These are phyloP conservation scores for Xenus cinereus DNA, from an alignment of 2,113 vertebrate genomes.

Conservation along the genomic window DNA sequence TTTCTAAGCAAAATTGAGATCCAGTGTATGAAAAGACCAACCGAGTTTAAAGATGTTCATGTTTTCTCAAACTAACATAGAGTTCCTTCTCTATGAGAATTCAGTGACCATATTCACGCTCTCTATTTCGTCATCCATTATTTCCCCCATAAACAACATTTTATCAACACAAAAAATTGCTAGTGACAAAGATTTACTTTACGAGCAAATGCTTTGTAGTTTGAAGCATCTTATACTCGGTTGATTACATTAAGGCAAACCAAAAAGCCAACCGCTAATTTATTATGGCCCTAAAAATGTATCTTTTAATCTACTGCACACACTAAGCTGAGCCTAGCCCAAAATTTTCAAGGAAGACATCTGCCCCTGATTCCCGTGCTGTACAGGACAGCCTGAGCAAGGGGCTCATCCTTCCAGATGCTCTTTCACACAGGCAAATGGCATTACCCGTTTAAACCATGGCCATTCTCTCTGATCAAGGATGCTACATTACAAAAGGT, in stretches of 20 bases:
- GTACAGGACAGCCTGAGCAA: neutral
- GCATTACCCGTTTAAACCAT: neutral
- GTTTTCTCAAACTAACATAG: neutral
- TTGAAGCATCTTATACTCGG: neutral
- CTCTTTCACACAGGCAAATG: neutral
- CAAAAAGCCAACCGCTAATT: neutral
- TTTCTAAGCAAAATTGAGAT: neutral
- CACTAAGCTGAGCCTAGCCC: neutral
- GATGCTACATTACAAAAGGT: neutral
- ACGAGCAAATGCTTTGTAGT: neutral
- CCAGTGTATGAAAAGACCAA: neutral
- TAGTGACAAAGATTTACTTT: neutral
- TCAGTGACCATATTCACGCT: neutral
- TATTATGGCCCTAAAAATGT: neutral
- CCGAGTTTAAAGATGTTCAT: neutral
- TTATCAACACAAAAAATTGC: neutral
- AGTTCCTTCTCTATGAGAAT: neutral
- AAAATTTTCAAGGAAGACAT: neutral
- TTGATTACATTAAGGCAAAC: neutral
- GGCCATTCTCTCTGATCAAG: neutral
- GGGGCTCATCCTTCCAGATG: neutral
- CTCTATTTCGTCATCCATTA: neutral
- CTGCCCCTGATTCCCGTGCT: accelerated
- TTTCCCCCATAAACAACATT: neutral
- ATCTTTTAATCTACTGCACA: neutral